Evolutionary conservation across 2,797 vertebrate species (phyloP).

Genomic region (Myotis findleyi): DNA sequence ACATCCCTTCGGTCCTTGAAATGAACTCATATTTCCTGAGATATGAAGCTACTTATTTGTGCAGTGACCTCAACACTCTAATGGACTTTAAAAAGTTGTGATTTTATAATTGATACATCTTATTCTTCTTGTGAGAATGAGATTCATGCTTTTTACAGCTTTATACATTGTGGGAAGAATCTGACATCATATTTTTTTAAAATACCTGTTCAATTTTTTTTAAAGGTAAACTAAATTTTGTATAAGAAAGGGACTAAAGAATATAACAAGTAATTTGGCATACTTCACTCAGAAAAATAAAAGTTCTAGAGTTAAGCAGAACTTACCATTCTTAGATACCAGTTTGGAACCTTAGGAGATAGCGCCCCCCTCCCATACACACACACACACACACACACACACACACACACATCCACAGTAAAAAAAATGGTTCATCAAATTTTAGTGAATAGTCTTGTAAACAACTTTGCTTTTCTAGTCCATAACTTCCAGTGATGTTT

Average conservation of each 20-base stretch:
- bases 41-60: neutral
- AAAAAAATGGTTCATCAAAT: neutral
- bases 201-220: neutral
- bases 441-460: neutral
- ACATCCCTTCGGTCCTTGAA: neutral
- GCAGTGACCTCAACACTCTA: neutral
- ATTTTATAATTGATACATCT: neutral
- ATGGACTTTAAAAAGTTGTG: neutral
- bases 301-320: neutral
- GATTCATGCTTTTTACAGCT: neutral
- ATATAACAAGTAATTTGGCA: neutral
- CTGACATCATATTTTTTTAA: neutral
- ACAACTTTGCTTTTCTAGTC: neutral
- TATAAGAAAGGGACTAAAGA: neutral
- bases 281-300: neutral
- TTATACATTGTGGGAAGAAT: neutral
- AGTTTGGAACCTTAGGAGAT: neutral
- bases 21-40: neutral
- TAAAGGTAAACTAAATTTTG: neutral
- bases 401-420: neutral
- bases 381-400: neutral
- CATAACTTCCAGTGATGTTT: neutral
- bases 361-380: accelerated
- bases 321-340: neutral
- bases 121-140: neutral